phyloP scores from a whole-genome alignment of 1,140 invertebrate genomes.

The Drosophila hydei region DNA sequence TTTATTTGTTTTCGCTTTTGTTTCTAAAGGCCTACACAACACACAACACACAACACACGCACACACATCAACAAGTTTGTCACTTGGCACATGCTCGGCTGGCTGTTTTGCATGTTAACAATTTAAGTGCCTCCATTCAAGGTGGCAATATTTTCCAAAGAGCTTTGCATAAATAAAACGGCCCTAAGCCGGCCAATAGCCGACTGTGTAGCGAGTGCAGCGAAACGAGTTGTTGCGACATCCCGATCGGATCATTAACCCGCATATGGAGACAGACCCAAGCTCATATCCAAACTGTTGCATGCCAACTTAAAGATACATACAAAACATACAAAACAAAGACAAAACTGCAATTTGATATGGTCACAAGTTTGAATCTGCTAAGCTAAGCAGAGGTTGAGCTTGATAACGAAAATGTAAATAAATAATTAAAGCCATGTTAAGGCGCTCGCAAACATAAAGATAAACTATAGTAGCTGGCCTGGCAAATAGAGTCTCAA shows the following conservation, averaged over 20 bases:
- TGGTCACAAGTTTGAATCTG: constrained; percentile 19
- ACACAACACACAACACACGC: constrained; percentile 16
- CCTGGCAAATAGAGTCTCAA: background rate
- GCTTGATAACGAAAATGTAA: constrained; percentile 10
- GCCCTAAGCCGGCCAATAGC: constrained; percentile 19
- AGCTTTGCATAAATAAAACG: constrained; percentile 61
- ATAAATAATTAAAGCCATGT: constrained; percentile 26
- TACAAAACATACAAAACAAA: constrained; percentile 17
- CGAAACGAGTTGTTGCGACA: constrained; percentile 51
- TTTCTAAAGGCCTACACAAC: constrained; percentile 24
- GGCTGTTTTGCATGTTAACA: constrained; percentile 58
- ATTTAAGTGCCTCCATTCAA: constrained; percentile 51
- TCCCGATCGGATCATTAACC: constrained; percentile 39
- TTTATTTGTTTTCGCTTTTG: constrained; percentile 69
- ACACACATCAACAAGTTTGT: constrained; percentile 54
- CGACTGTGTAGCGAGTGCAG: constrained; percentile 29
- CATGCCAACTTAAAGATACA: constrained; percentile 8
- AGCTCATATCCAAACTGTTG: constrained; percentile 47
- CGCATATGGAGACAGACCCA: constrained; percentile 20
- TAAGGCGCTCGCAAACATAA: background rate
- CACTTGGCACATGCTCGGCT: constrained; percentile 47
- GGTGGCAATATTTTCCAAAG: constrained; percentile 51
- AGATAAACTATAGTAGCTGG: background rate
- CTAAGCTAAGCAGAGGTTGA: background rate
- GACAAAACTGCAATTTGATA: constrained; percentile 48